These are phyloP conservation scores for Apodemia zela DNA, from an alignment of 2,888 invertebrate genomes.

Conservation along the genomic window DNA sequence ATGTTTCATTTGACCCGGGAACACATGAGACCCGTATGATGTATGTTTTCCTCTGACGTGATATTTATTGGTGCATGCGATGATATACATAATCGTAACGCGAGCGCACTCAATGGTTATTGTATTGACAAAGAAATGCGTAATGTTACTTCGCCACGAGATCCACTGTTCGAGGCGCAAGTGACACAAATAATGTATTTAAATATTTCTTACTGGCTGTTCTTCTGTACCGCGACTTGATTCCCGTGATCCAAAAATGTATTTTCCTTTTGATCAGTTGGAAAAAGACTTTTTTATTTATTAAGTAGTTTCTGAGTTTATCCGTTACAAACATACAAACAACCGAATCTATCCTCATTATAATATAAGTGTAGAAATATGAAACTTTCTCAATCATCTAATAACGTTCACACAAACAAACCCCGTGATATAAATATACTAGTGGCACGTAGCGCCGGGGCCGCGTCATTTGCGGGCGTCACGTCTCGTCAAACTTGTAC, in stretches of 20 bases:
- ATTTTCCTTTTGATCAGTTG: no score
- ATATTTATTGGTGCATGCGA: constrained; percentile 49
- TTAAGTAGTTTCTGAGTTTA: no score
- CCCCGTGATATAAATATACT: neutral
- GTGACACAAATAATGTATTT: neutral
- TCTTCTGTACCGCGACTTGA: no score
- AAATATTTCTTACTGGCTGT: neutral
- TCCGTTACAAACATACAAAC: no score
- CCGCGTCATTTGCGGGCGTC: constrained; percentile 37
- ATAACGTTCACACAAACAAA: neutral
- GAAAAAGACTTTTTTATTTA: no score
- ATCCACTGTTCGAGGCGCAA: no score
- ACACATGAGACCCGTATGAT: constrained; percentile 76
- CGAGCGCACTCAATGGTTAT: neutral
- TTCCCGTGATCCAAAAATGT: no score
- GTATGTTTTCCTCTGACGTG: constrained; percentile 69
- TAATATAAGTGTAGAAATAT: neutral
- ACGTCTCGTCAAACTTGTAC: constrained; percentile 56
- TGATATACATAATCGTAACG: constrained; percentile 32
- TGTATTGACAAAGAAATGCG: neutral
- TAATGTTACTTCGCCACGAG: no score
- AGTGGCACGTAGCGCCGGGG: constrained; percentile 21
- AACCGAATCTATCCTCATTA: no score
- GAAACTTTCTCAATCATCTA: neutral
- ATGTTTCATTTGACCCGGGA: constrained; percentile 72